Conservation (phyloP, 2,113 vertebrate species). For the Protomyctophum bolini region DNA sequence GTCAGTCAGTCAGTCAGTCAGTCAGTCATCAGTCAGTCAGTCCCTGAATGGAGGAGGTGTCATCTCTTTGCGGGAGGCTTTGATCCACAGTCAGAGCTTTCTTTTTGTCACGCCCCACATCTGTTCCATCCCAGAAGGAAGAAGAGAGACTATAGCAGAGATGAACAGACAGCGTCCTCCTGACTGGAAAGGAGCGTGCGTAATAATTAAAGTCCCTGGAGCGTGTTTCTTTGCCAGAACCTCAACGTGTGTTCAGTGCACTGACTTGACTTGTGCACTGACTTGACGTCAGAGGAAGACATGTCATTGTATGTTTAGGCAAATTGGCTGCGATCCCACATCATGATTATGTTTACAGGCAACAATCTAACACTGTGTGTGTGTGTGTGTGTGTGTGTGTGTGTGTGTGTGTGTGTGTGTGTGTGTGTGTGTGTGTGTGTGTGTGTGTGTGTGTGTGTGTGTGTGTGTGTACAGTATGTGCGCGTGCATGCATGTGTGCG, state of each 20-base stretch:
- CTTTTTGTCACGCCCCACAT: slow-evolving; percentile 46
- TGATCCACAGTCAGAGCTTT: slow-evolving; percentile 60
- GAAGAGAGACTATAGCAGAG: slow-evolving; percentile 41
- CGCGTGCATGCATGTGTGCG: not conserved
- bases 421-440: not conserved
- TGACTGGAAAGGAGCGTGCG: slow-evolving; percentile 37
- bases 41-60: slow-evolving; percentile 45
- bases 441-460: not conserved
- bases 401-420: slow-evolving; percentile 6
- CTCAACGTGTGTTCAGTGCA: slow-evolving; percentile 34
- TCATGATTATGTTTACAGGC: slow-evolving; percentile 5
- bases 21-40: not conserved
- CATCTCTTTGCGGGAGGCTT: slow-evolving; percentile 56
- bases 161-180: slow-evolving; percentile 33
- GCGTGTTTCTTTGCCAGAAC: slow-evolving; percentile 43
- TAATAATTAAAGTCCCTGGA: slow-evolving; percentile 37
- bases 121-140: slow-evolving; percentile 50
- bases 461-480: too few species aligned
- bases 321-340: slow-evolving; percentile 36
- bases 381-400: not conserved
- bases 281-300: slow-evolving; percentile 13
- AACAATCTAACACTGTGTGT: too few species aligned
- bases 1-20: too few species aligned
- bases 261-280: slow-evolving; percentile 5
- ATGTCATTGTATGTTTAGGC: slow-evolving; percentile 6